Base-by-base conservation (phyloP, 2,113 vertebrate genomes). In the Elaphurus davidianus region DNA sequence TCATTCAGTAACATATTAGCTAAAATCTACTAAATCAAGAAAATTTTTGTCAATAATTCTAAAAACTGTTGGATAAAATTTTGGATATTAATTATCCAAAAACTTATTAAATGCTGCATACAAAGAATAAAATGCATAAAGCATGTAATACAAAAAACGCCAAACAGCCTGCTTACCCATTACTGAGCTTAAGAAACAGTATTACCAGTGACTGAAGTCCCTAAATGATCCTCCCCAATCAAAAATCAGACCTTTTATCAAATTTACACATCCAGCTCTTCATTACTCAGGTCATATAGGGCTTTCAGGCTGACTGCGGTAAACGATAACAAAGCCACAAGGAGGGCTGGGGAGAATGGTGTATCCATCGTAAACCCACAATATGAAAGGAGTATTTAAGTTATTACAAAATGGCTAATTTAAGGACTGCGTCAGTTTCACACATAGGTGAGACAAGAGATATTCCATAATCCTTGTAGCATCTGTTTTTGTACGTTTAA, bases 1-100 rank as follows among this genome's bases (percentile, higher is more conserved):
- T 85, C 95, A 54, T 97, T 93, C 60, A 97, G 95, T 71, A 91
- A 33, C 95, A 97, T 60, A 95, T 45, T 55, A 47, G 45, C 27
- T 76, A 87, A 90, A 95, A 93, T 45, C 40, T 87, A 47, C 36
- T 55, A 45, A 81, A 62, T 10, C 71, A 47, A 47, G 13, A n/a
- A 86, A 79, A 19, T 64, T 60, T 67, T 55, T 88, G 59, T 82
- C 33, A 67, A 64, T 5, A 45, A 76, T 92, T 90, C 59, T 64
- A 81, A 94, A 88, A 91, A 27, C n/a, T 23, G n/a, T 71, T 40
- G n/a, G 67, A 71, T 71, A 71, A 71, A 71, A 71, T 71, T 40
- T 71, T 71, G n/a, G 19, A 40, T 71, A 6, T 27, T 67, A 67
- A 52, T 57, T 64, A 81, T 54, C 36, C 45, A 90, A 67, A 76